These are phyloP conservation scores for Edolisoma coerulescens DNA, from an alignment of 2,113 vertebrate species.

Conservation along the genomic window DNA sequence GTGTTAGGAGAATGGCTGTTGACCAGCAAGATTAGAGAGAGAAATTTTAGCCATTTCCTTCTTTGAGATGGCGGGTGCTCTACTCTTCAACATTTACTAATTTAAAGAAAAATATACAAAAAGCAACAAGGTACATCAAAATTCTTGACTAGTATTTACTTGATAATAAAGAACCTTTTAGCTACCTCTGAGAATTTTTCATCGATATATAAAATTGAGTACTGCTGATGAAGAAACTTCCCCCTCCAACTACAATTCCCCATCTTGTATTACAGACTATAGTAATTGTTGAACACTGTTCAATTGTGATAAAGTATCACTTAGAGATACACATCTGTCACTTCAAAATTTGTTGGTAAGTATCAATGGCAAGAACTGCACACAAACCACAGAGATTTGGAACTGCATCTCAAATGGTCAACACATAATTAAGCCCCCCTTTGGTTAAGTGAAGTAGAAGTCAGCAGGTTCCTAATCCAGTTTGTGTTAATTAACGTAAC, in stretches of 20 bases:
- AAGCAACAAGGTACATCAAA: not conserved
- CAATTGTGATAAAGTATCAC: not conserved
- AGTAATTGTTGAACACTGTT: not conserved
- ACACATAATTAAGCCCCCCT: not conserved
- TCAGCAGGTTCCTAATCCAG: slow-evolving; percentile 1
- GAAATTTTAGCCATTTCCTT: not conserved
- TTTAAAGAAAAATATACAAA: not conserved
- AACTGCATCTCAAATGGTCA: not conserved
- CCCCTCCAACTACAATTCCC: not conserved
- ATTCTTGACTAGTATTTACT: not conserved
- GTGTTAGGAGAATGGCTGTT: not conserved
- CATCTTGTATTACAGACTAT: not conserved
- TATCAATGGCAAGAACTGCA: not conserved
- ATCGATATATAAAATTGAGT: not conserved
- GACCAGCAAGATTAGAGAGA: not conserved
- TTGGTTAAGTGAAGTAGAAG: not conserved
- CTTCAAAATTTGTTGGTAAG: not conserved
- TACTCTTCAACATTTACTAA: not conserved
- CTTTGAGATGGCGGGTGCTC: not conserved
- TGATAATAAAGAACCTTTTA: not conserved
- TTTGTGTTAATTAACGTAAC: slow-evolving; percentile 12
- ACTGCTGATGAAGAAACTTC: not conserved
- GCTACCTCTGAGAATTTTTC: not conserved
- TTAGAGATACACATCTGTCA: not conserved
- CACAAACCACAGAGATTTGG: not conserved